Evolutionary conservation across 2,888 invertebrate species (phyloP), one percentile per base, ranked within the genome.

Genomic region (Ptilodon capucinus): DNA sequence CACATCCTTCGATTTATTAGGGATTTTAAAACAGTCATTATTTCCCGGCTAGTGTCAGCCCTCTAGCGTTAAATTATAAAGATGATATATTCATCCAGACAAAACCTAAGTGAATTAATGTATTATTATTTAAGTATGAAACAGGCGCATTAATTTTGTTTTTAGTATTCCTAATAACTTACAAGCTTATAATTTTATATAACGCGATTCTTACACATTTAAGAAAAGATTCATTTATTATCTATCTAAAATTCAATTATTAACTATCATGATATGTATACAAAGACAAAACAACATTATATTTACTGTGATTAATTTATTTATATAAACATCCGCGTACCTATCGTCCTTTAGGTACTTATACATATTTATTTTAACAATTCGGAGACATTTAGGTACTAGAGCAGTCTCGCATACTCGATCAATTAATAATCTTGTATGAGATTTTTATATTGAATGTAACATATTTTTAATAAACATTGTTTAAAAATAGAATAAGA

Each of bases 181-280:
- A n/a, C n/a, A n/a, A n/a, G n/a, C n/a, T n/a, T n/a, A n/a, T n/a
- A n/a, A n/a, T n/a, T n/a, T n/a, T n/a, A n/a, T n/a, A n/a, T n/a
- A n/a, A n/a, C n/a, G n/a, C n/a, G n/a, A n/a, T n/a, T n/a, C n/a
- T n/a, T n/a, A n/a, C n/a, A n/a, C n/a, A n/a, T n/a, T 32, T 14
- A 13, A 9, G 3, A 3, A 32, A 32, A 23, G 23, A 6, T 23
- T 23, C 2, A 23, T 23, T 23, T 6, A 23, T 23, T 4, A n/a
- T n/a, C n/a, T n/a, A n/a, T n/a, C n/a, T n/a, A 32, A 23, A 9
- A 6, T 23, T 23, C 2, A 23, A 8, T 23, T 6, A 23, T 23
- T 4, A 23, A 7, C 23, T 23, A 23, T 23, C 23, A 61, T 69
- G 74, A 75, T 74, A 75, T 74, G 74, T 75, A 60, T 54, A 51